A percentile compares a stretch with the other conserved stretches of the same genome.
phyloP scores from a whole-genome alignment of 2,888 invertebrate genomes.

The Leptarthrus brevirostris region DNA sequence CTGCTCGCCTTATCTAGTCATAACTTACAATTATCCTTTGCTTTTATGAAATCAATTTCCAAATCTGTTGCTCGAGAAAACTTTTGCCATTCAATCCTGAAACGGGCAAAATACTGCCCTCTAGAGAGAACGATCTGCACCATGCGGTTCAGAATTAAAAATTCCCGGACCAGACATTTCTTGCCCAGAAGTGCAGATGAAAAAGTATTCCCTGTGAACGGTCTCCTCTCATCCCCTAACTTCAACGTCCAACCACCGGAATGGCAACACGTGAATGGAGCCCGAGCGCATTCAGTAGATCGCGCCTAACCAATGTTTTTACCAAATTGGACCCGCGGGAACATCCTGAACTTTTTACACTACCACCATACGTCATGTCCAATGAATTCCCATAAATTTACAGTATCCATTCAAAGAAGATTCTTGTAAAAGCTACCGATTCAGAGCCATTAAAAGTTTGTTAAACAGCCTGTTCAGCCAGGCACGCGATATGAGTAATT shows the following conservation, averaged over 20 bases:
- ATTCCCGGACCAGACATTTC: neutral
- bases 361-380: constrained; percentile 29
- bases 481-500: constrained; percentile 28
- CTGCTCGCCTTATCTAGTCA: neutral
- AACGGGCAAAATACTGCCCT: neutral
- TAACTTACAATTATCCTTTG: constrained; percentile 1
- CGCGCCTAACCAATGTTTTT: constrained; percentile 1
- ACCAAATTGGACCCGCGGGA: constrained; percentile 31
- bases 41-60: constrained; percentile 28
- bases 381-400: constrained; percentile 39
- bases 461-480: constrained; percentile 36
- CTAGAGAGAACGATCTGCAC: neutral
- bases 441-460: constrained; percentile 32
- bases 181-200: neutral
- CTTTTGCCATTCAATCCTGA: neutral
- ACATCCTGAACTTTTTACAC: constrained; percentile 22
- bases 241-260: neutral
- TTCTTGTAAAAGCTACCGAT: constrained; percentile 6
- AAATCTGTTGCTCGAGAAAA: constrained; percentile 20
- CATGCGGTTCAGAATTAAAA: neutral
- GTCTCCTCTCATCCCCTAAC: neutral
- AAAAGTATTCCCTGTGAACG: neutral
- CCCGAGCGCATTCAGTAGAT: neutral
- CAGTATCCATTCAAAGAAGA: constrained; percentile 22
- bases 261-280: constrained; percentile 29